Conservation (phyloP, 2,797 vertebrate genomes). For the Coluber constrictor region DNA sequence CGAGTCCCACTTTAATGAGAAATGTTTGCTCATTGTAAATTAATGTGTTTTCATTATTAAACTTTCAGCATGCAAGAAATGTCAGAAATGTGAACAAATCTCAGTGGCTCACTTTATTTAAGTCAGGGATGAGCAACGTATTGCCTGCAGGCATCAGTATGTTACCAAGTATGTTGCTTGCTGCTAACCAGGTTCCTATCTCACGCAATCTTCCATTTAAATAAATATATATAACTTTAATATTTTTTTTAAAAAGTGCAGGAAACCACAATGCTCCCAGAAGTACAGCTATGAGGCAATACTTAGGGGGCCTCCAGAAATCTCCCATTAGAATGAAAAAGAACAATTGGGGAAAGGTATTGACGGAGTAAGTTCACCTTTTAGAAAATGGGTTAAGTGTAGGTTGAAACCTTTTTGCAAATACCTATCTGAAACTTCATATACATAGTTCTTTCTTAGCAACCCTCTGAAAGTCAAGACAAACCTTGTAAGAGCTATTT, state of each 20-base stretch:
- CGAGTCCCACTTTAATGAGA: not conserved
- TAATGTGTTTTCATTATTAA: not conserved
- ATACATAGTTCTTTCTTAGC: not conserved
- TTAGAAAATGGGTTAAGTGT: not conserved
- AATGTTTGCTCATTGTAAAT: not conserved
- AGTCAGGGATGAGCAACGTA: not conserved
- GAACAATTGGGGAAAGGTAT: not conserved
- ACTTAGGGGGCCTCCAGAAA: not conserved
- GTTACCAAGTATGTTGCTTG: not conserved
- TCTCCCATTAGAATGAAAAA: not conserved
- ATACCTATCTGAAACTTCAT: not conserved
- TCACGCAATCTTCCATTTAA: not conserved
- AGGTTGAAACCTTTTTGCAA: not conserved
- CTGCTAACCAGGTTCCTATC: not conserved
- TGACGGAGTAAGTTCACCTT: not conserved
- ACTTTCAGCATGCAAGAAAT: not conserved
- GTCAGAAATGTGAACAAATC: not conserved
- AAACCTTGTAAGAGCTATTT: not conserved
- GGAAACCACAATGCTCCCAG: not conserved
- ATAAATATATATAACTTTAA: too few relatives aligned
- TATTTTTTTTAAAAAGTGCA: not conserved
- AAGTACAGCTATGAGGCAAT: not conserved
- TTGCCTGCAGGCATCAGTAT: not conserved
- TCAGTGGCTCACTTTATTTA: not conserved
- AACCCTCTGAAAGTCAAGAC: not conserved